phyloP scores from a whole-genome alignment of 2,888 invertebrate genomes.

The Pocota personata region DNA sequence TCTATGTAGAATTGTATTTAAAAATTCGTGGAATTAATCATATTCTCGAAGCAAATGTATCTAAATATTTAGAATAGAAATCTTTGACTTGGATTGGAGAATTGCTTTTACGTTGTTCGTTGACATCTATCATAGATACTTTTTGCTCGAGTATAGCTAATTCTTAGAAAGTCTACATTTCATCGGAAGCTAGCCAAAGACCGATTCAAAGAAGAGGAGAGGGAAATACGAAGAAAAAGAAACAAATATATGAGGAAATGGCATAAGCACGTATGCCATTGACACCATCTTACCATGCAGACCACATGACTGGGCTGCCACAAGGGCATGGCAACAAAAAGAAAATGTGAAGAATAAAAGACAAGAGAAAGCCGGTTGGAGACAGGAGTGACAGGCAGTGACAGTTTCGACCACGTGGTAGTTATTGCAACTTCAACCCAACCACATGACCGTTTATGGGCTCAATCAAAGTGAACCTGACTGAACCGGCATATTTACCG shows the following conservation, averaged over 20 bases:
- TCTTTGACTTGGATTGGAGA: background rate
- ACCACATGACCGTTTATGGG: constrained; percentile 42
- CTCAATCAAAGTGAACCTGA: constrained; percentile 45
- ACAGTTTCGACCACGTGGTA: constrained; percentile 62
- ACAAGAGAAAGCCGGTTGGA: constrained; percentile 66
- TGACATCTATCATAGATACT: background rate
- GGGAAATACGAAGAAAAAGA: background rate
- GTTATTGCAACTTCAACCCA: constrained; percentile 47
- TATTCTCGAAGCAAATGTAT: background rate
- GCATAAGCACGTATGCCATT: constrained; percentile 38
- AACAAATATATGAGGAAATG: constrained; percentile 36
- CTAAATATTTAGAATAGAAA: constrained; percentile 2
- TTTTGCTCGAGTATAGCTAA: constrained; percentile 16
- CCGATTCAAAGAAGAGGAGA: background rate
- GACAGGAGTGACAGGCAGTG: constrained; percentile 26
- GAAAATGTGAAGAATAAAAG: background rate
- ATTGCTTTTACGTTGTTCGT: background rate
- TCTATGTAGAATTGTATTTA: no score
- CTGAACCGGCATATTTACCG: constrained; percentile 4
- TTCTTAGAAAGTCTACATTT: constrained; percentile 52
- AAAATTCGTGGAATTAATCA: constrained; percentile 32
- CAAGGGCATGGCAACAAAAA: constrained; percentile 14
- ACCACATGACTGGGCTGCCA: constrained; percentile 23
- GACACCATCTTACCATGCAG: constrained; percentile 5
- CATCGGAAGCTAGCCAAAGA: constrained; percentile 6